These are phyloP conservation scores for Temnothorax longispinosus DNA, from an alignment of 1,140 invertebrate genomes.

Conservation along the genomic window DNA sequence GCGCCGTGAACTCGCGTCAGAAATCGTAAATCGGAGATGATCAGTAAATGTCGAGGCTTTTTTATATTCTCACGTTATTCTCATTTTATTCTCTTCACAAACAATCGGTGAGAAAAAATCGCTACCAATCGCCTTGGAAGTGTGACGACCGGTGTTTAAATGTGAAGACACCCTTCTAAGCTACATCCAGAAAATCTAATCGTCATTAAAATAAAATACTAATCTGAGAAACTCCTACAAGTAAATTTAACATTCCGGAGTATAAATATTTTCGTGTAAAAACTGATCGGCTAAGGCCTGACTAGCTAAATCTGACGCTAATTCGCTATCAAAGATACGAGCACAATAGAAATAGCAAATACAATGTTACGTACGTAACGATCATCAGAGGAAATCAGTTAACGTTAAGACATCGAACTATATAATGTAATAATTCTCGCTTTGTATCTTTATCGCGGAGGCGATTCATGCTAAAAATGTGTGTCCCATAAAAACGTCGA, in stretches of 20 bases:
- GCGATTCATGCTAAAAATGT: neutral
- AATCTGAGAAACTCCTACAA: neutral
- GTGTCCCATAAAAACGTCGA: neutral
- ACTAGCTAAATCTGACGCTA: neutral
- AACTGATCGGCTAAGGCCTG: neutral
- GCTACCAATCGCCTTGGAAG: neutral
- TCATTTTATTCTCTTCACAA: slow-evolving; percentile 7
- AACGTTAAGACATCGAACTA: neutral
- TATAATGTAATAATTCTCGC: neutral
- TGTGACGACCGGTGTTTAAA: neutral
- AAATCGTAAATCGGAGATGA: slow-evolving; percentile 3
- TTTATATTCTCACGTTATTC: neutral
- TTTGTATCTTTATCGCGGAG: neutral
- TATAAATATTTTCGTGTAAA: neutral
- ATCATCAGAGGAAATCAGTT: neutral
- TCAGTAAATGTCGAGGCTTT: neutral
- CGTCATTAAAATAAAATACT: neutral
- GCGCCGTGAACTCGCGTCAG: neutral
- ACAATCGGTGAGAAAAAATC: neutral
- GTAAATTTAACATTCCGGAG: slow-evolving; percentile 30
- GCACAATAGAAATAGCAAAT: neutral
- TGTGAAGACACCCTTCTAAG: neutral
- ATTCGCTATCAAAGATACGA: neutral
- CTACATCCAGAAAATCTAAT: neutral
- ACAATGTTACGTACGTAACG: neutral